A percentile compares a stretch with the other conserved stretches of the same genome.
phyloP scores from a whole-genome alignment of 2,797 vertebrate species.

The Masticophis lateralis region DNA sequence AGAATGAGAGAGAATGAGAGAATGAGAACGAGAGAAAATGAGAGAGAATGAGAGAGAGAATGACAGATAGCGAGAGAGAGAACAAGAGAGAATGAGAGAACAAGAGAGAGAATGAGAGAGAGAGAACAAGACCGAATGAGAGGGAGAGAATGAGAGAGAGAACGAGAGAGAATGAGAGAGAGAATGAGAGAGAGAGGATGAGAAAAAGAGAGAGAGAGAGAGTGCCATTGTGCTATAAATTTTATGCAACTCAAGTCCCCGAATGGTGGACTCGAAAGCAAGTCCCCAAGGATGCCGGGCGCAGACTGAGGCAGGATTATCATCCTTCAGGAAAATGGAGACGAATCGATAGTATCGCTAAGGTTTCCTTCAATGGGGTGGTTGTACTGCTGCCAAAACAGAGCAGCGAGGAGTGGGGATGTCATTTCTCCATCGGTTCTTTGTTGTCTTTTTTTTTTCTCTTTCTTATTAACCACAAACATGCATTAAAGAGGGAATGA shows the following conservation, averaged over 20 bases:
- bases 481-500: not conserved
- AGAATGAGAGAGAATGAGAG: no score
- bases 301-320: not conserved
- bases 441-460: not conserved
- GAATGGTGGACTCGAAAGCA: not conserved
- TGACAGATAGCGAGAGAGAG: no score
- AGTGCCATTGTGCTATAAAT: not conserved
- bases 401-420: not conserved
- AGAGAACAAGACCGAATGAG: no score
- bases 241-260: not conserved
- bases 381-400: not conserved
- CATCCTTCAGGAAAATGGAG: not conserved
- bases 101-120: no score
- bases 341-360: not conserved
- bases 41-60: no score
- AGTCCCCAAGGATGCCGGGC: not conserved
- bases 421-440: not conserved
- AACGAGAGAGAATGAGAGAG: no score
- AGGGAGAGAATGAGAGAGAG: no score
- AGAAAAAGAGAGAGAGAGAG: not conserved
- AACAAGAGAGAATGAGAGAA: no score
- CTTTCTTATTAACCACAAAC: not conserved
- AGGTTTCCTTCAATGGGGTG: not conserved
- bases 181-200: no score
- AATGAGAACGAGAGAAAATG: accelerated